Conservation (phyloP, 2,888 invertebrate genomes). For the Plutella xylostella region DNA sequence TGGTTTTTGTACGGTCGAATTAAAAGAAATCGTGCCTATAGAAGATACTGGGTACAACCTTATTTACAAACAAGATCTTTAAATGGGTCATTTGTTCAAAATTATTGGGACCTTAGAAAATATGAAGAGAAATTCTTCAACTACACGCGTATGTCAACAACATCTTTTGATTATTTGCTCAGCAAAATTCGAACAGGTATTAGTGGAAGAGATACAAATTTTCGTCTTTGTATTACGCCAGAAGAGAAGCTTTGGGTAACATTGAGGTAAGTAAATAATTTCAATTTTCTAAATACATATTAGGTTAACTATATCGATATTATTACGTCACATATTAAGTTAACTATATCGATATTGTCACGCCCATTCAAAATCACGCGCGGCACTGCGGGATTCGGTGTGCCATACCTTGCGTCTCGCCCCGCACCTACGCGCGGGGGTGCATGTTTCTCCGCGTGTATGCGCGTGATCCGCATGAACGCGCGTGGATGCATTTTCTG, state of each 20-base stretch:
- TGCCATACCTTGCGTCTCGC: neutral
- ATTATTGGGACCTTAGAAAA: conserved; percentile 8
- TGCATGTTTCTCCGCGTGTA: conserved; percentile 3
- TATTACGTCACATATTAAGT: conserved; percentile 12
- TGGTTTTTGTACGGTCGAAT: conserved; percentile 10
- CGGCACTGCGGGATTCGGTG: conserved; percentile 1
- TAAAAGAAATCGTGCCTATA: conserved; percentile 9
- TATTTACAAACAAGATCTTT: conserved; percentile 10
- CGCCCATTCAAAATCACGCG: neutral
- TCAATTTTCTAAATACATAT: neutral
- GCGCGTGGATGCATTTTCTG: conserved; percentile 4
- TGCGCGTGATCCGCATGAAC: conserved; percentile 4
- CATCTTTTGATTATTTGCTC: conserved; percentile 12
- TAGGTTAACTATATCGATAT: conserved; percentile 8
- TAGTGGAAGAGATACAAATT: conserved; percentile 10
- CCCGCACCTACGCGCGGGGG: conserved; percentile 3
- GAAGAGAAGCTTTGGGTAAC: conserved; percentile 9
- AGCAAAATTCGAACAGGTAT: conserved; percentile 10
- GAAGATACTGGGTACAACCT: conserved; percentile 11
- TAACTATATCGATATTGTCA: conserved; percentile 10
- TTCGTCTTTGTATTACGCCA: conserved; percentile 9
- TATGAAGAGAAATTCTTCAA: conserved; percentile 10
- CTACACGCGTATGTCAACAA: conserved; percentile 10
- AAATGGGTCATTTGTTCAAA: conserved; percentile 12
- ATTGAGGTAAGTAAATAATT: conserved; percentile 1